Conservation (phyloP, 2,797 vertebrate species). For the Acrossocheilus wenchowensis region DNA sequence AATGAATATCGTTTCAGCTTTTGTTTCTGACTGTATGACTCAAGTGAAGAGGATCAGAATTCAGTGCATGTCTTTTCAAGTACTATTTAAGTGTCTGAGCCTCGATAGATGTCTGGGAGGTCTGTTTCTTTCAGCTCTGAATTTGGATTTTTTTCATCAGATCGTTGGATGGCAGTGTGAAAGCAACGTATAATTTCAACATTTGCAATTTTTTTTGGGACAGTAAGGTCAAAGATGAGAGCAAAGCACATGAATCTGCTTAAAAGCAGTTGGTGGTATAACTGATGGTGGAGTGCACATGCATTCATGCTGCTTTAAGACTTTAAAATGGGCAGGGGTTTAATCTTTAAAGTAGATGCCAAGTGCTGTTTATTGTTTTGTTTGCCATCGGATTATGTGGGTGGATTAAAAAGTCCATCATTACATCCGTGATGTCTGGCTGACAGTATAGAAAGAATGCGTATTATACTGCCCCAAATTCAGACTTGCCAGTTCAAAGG, state of each 20-base stretch:
- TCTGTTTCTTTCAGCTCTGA: constrained; percentile 10
- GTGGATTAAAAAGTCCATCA: constrained; percentile 47
- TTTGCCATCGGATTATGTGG: constrained; percentile 48
- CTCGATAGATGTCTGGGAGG: not conserved
- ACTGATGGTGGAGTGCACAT: constrained; percentile 19
- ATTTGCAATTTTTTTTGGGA: not conserved
- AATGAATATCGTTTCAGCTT: not conserved
- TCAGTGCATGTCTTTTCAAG: not conserved
- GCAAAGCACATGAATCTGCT: not conserved
- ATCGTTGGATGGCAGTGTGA: constrained; percentile 1
- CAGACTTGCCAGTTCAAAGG: constrained; percentile 36
- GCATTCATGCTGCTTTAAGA: constrained; percentile 32
- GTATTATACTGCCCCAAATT: constrained; percentile 38
- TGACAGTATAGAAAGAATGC: constrained; percentile 34
- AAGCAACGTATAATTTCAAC: constrained; percentile 29
- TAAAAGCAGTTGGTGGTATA: constrained; percentile 30
- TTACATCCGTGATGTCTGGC: constrained; percentile 25
- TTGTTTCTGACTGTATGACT: constrained; percentile 2
- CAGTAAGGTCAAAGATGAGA: not conserved
- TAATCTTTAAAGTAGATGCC: constrained; percentile 46
- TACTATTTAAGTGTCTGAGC: not conserved
- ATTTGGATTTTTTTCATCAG: not conserved
- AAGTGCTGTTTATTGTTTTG: constrained; percentile 43
- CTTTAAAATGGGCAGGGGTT: constrained; percentile 32
- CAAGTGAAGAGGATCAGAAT: not conserved